Percentiles rank a stretch among this genome's conserved stretches.
Conservation (phyloP, 2,113 vertebrate genomes). For the Lamprotornis superbus region DNA sequence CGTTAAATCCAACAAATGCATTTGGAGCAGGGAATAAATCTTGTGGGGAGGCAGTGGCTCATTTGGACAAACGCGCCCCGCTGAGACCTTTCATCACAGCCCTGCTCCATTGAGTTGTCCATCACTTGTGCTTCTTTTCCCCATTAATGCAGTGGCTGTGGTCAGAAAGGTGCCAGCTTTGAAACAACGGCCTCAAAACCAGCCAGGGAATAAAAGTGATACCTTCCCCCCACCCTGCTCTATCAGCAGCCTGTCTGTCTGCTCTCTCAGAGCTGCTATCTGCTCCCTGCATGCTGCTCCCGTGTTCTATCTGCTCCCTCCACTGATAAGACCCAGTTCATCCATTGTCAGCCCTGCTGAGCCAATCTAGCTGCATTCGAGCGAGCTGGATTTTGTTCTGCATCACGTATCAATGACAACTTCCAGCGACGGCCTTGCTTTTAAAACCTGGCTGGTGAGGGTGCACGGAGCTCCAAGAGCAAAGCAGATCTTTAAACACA, state of each 20-base stretch:
- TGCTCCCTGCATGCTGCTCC: constrained; percentile 35
- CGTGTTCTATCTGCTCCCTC: constrained; percentile 27
- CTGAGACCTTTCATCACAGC: constrained; percentile 31
- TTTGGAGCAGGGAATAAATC: constrained; percentile 42
- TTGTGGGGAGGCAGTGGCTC: not conserved
- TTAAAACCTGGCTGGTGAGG: constrained; percentile 3
- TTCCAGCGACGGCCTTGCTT: not conserved
- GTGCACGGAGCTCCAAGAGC: not conserved
- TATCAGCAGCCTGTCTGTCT: not conserved
- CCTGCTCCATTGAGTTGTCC: not conserved
- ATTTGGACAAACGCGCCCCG: not conserved
- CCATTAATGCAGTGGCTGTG: not conserved
- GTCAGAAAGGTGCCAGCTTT: constrained; percentile 25
- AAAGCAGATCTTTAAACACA: constrained; percentile 30
- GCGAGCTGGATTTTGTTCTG: constrained; percentile 60
- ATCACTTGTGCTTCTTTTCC: not conserved
- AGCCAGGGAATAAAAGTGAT: not conserved
- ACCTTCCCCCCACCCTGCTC: rapidly evolving
- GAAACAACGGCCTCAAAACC: not conserved
- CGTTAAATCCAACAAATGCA: constrained; percentile 50
- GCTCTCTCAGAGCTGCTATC: constrained; percentile 27
- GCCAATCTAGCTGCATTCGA: constrained; percentile 37
- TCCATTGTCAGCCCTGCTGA: constrained; percentile 49
- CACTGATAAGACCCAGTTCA: constrained; percentile 31
- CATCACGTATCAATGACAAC: constrained; percentile 58